Evolutionary conservation across 2,113 vertebrate species (phyloP).

Genomic region (Bucco capensis): DNA sequence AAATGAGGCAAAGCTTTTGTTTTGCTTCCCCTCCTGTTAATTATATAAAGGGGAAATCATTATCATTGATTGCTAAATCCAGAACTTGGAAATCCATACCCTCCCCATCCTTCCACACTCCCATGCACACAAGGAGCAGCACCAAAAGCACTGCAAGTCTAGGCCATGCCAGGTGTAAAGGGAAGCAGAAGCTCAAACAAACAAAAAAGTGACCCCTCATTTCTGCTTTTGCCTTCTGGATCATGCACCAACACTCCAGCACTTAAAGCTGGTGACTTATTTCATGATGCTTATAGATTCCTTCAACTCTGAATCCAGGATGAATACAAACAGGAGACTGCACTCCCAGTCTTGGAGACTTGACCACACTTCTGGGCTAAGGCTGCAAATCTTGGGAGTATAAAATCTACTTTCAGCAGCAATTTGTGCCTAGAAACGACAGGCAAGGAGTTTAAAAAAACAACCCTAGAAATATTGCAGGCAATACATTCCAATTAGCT

Average conservation of each 20-base stretch:
- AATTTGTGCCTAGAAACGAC: not conserved
- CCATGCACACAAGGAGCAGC: not conserved
- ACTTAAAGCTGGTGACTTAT: not conserved
- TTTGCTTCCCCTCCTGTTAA: constrained; percentile 14
- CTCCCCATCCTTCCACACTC: not conserved
- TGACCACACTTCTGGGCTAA: not conserved
- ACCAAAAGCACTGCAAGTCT: not conserved
- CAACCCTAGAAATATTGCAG: not conserved
- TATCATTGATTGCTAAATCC: constrained; percentile 14
- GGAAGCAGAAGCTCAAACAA: not conserved
- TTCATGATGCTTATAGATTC: not conserved
- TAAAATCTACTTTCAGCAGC: not conserved
- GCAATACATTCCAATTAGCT: not conserved
- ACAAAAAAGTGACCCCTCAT: not conserved
- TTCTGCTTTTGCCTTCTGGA: not conserved
- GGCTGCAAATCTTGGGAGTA: not conserved
- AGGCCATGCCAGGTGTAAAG: not conserved
- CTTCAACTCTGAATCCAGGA: not conserved
- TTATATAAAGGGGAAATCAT: constrained; percentile 10
- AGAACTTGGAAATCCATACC: not conserved
- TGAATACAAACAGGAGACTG: not conserved
- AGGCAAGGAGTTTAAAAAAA: not conserved
- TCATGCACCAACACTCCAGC: not conserved
- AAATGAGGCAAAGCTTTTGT: constrained; percentile 58
- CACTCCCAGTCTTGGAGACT: not conserved